Evolutionary conservation across 2,797 vertebrate genomes (phyloP), one percentile per base, ranked within the genome.

Genomic region (Nothura maculosa): DNA sequence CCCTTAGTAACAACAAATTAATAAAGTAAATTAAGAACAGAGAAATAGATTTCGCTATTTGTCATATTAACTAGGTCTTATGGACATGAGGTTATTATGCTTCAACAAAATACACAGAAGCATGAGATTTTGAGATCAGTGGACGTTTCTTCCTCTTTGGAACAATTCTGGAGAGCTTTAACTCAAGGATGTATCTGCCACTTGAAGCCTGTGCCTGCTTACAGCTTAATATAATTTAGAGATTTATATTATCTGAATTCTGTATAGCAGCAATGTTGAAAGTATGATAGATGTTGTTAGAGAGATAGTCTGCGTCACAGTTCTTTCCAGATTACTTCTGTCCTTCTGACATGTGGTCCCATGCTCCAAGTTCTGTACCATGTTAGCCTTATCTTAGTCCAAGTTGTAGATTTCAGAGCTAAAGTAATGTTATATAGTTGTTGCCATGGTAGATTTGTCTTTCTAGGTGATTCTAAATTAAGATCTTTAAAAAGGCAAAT

Each of bases 301-400:
- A 80, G 12, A 76, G 2, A 40, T 1, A 3, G 4, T 19, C 5
- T 9, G 3, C 19, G 58, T 76, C 54, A 68, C 5, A 79, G 12
- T 3, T 64, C 36, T 77, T 17, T 7, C 34, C 24, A 63, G 12
- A 9, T 32, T 48, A 63, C 22, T 48, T 60, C 27, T 63, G 28
- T 3, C 8, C 8, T 27, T 55, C 48, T 89, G 54, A 30, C 18
- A 3, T 22, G 5, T 18, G 4, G 7, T 1, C 6, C 7, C 20
- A 12, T 0, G 0, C 8, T 27, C 8, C 2, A 63, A 55, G 8
- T 21, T 10, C 50, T 9, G 17, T 11, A 1, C 6, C 52, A 12
- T 48, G 24, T 25, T 7, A 72, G 24, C 11, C 42, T 47, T 25
- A 68, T 4, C 8, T 7, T 10, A 50, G 21, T 76, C 45, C 6